Conservation (phyloP, 2,797 vertebrate genomes). For the Falco novaeseelandiae region DNA sequence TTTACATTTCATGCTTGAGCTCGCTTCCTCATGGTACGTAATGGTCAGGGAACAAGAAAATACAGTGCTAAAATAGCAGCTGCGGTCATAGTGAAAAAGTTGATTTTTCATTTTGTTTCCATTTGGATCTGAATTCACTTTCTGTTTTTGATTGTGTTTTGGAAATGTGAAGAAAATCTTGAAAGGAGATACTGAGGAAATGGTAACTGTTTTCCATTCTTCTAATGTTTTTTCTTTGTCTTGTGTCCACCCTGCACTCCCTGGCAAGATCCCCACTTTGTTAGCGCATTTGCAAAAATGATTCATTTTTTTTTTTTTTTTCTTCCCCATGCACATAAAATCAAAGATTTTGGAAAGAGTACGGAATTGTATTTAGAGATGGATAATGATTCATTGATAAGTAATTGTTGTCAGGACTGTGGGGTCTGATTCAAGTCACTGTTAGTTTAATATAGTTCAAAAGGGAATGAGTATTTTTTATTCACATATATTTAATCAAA, state of each 20-base stretch:
- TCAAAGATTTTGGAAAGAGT: background rate
- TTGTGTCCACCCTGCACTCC: background rate
- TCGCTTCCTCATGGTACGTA: fast-evolving
- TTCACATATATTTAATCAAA: slow-evolving; percentile 22
- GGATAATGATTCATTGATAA: slow-evolving; percentile 40
- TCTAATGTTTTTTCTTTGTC: background rate
- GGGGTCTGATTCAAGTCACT: slow-evolving; percentile 30
- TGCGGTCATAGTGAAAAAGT: background rate
- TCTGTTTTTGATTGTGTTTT: background rate
- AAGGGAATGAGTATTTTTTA: slow-evolving; percentile 5
- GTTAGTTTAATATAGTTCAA: slow-evolving; percentile 51
- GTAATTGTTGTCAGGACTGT: slow-evolving; percentile 25
- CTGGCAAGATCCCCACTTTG: background rate
- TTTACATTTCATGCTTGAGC: background rate
- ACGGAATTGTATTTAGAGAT: background rate
- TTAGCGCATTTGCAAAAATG: no score
- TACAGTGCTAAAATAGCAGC: background rate
- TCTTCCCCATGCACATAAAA: background rate
- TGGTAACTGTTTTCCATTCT: background rate
- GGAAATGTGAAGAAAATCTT: background rate
- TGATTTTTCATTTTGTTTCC: background rate
- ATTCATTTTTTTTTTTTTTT: background rate
- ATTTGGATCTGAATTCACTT: background rate
- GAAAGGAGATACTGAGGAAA: background rate
- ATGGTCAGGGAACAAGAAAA: background rate